Base-by-base conservation (phyloP, 1,140 invertebrate species). In the Nasonia longicornis region DNA sequence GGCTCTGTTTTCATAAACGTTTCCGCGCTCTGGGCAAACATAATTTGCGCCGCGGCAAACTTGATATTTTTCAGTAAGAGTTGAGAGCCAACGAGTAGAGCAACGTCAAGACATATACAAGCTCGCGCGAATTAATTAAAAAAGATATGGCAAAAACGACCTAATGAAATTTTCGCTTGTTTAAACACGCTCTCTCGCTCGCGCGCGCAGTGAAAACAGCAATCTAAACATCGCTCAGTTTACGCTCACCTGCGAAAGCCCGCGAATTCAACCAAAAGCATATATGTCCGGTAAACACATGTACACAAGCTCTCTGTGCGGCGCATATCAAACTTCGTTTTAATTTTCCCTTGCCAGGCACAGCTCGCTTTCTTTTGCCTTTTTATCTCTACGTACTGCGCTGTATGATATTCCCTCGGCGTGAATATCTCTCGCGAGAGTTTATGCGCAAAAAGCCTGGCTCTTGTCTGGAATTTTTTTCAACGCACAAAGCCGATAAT, bases 211-310 rank as follows among this genome's bases (percentile, higher is more conserved):
- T 20, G 48, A 38, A 72, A 71, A 63, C 38, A 38, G 69, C 48
- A 79, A 79, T 79, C 69, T 79, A 79, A 79, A 79, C 48, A 79
- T 79, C n/a, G 29, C 3, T 45, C 52, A 79, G 63, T 79, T 72
- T 72, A 16, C 52, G 52, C 69, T 38, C 42, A 10, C 35, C 75
- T n/a, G 31, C 29, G 11, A 16, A 42, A 69, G 58, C 12, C n/a
- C 64, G 35, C 22, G 20, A 69, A 45, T 69, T 26, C 26, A 22
- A 69, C 31, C 67, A 69, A 76, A 48, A 63, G 63, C 31, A 52
- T 48, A 48, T 16, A 48, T 48, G 45, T 48, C 38, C 38, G 10
- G 14, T 48, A 48, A 2, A 48, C 14, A 48, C 45, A 14, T 48
- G 45, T 48, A 48, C 8, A 45, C 42, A 45, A 3, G 8, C 3